These are phyloP conservation scores for Turritopsis rubra DNA, from an alignment of 30 jellyfish, hydroid and myxozoan species.

Conservation along the genomic window DNA sequence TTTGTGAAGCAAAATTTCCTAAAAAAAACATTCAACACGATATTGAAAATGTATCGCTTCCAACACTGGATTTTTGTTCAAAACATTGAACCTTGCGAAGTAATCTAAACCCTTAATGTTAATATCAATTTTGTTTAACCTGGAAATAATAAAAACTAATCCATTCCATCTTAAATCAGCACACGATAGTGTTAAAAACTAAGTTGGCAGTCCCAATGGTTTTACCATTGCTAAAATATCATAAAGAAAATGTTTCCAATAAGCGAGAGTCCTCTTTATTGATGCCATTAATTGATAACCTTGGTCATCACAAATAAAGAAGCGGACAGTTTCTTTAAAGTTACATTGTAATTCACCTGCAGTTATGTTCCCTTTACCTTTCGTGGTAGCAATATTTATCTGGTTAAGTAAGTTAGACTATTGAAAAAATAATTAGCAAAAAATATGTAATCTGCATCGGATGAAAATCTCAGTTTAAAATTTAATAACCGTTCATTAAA, in stretches of 20 bases:
- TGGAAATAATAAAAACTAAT: slow-evolving; percentile 9
- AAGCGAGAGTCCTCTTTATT: slow-evolving; percentile 37
- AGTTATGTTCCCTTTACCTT: slow-evolving; percentile 13
- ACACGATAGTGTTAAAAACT: slow-evolving; percentile 33
- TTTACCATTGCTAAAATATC: slow-evolving; percentile 45
- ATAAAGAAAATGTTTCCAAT: slow-evolving; percentile 29
- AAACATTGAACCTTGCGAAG: slow-evolving; percentile 19
- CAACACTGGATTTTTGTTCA: slow-evolving; percentile 34
- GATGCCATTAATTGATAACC: slow-evolving; percentile 24
- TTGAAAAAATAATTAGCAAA: slow-evolving; percentile 26
- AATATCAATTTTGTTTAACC: slow-evolving; percentile 9
- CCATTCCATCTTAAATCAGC: slow-evolving; percentile 46
- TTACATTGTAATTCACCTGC: slow-evolving; percentile 19
- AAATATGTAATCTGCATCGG: slow-evolving; percentile 31
- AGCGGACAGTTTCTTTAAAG: slow-evolving; percentile 22
- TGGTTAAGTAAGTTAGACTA: slow-evolving; percentile 18
- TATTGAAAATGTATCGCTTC: slow-evolving; percentile 41
- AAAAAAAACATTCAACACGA: slow-evolving; percentile 27
- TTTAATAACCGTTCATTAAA: slow-evolving; percentile 31
- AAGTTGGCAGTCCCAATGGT: slow-evolving; percentile 37
- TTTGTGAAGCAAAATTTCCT: slow-evolving; percentile 9
- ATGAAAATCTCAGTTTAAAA: slow-evolving; percentile 18
- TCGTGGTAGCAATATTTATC: slow-evolving; percentile 19
- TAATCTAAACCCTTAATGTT: slow-evolving; percentile 2
- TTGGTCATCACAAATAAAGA: slow-evolving; percentile 11